Evolutionary conservation across 1,140 invertebrate species (phyloP).

Genomic region (Drosophila subobscura): DNA sequence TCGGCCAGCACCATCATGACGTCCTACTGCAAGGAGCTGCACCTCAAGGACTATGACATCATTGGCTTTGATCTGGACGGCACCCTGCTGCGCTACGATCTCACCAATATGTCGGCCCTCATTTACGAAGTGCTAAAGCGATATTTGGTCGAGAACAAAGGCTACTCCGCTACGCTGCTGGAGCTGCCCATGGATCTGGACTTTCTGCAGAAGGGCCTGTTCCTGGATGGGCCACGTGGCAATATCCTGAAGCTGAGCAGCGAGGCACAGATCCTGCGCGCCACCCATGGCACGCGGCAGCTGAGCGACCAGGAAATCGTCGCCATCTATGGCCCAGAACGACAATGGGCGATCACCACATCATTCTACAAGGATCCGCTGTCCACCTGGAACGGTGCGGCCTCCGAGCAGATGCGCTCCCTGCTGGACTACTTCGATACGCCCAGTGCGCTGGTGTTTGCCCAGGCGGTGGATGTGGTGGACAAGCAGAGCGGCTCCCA

Average conservation of each 20-base stretch:
- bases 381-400: conserved; percentile 86
- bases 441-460: conserved; percentile 88
- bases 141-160: conserved; percentile 87
- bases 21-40: conserved; percentile 80
- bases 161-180: conserved; percentile 85
- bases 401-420: conserved; percentile 86
- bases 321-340: conserved; percentile 86
- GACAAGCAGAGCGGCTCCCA: conserved; percentile 83
- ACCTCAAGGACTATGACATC: conserved; percentile 89
- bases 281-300: conserved; percentile 88
- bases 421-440: conserved; percentile 92
- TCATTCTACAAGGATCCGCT: conserved; percentile 86
- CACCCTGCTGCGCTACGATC: conserved; percentile 88
- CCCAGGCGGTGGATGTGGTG: conserved; percentile 88
- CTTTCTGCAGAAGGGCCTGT: conserved; percentile 90
- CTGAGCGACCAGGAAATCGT: conserved; percentile 86
- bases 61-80: conserved; percentile 93
- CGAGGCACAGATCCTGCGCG: conserved; percentile 87
- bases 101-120: conserved; percentile 86
- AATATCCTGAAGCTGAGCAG: conserved; percentile 88
- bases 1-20: conserved; percentile 79
- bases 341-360: conserved; percentile 86
- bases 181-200: conserved; percentile 85
- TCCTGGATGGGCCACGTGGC: conserved; percentile 89
- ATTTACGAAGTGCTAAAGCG: conserved; percentile 87